Evolutionary conservation across 2,888 invertebrate species (phyloP), one percentile per base, ranked within the genome.

Genomic region (Dasysyrphus tricinctus): DNA sequence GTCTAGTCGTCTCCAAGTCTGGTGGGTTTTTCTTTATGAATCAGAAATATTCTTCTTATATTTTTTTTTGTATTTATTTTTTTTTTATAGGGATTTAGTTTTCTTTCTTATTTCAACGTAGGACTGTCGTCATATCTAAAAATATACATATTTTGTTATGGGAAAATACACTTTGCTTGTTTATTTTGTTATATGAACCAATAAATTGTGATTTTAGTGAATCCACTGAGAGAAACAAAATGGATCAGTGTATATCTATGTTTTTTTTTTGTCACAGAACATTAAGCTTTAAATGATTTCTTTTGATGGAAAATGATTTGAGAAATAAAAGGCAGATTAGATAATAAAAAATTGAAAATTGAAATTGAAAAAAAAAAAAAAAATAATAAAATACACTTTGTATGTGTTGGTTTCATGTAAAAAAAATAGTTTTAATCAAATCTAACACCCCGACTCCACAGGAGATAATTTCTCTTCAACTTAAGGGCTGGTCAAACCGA

Each of bases 11-110:
- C 61, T 42, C 24, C 19, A 42, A 42, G 61, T 61, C 61, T 61
- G 39, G 4, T 39, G 39, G 61, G 61, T 12, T 61, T 61, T 61
- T 61, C 61, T 24, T 61, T 39, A 61, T 61, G 61, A 61, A 61
- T 61, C 61, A 61, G 14, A 61, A 42, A 24, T 61, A 24, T 59
- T 39, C 24, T 39, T 39, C 3, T 14, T 19, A 19, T 24, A 32
- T 42, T 24, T 39, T 8, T 61, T 19, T 59, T n/a, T n/a, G n/a
- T n/a, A n/a, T n/a, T n/a, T 39, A 5, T 59, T 9, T 37, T 39
- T 19, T 5, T 14, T 24, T 61, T 61, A 24, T 7, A 39, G 34
- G 57, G 57, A 56, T 34, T 34, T 29, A 24, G 19, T 12, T 9
- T 37, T 34, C 2, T 56, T 37, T 57, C 16, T 57, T 54, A 14